Evolutionary conservation across 2,113 vertebrate genomes (phyloP), one percentile per base, ranked within the genome.

Genomic region (Oryzias celebensis): DNA sequence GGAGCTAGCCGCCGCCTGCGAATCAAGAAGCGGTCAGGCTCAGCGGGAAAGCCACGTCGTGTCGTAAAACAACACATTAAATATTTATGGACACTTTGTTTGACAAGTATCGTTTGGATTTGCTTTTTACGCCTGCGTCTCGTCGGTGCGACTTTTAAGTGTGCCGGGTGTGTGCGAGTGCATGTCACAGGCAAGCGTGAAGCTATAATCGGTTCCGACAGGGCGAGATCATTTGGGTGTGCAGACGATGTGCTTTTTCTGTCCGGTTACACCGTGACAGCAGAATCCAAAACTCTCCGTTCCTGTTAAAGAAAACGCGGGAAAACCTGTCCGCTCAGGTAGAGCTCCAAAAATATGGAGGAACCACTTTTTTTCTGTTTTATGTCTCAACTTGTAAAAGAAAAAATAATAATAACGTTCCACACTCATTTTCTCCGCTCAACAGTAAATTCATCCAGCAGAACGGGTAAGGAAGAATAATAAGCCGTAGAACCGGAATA

Each of bases 201-300:
- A 73, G 73, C 52, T 62, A 5, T 84, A 82, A 84, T 59, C 65
- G 64, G 71, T 76, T 82, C 75, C 83, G 78, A 76, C 75, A 65
- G 53, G 71, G 58, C 46, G 68, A 76, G 81, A 82, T 77, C 61
- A 88, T 81, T 73, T 80, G 70, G 66, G 62, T 73, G 55, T 74
- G 64, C 61, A 65, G 61, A 74, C 63, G 78, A 81, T 77, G 71
- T 80, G 77, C 66, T 71, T 81, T 86, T 86, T 86, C 65, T 58
- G 71, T 82, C 74, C 62, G 52, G 69, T 63, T 82, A 71, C 52
- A 3, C 58, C 68, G 69, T 80, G 84, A 77, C 76, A 87, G 80
- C 78, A 70, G 65, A 75, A 73, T 49, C 58, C 65, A 66, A 65
- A 48, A 65, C 73, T 47, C 69, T 80, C 71, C 44, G 68, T 79